Evolutionary conservation across 2,888 invertebrate species (phyloP).

Genomic region (Pheosia tremula): DNA sequence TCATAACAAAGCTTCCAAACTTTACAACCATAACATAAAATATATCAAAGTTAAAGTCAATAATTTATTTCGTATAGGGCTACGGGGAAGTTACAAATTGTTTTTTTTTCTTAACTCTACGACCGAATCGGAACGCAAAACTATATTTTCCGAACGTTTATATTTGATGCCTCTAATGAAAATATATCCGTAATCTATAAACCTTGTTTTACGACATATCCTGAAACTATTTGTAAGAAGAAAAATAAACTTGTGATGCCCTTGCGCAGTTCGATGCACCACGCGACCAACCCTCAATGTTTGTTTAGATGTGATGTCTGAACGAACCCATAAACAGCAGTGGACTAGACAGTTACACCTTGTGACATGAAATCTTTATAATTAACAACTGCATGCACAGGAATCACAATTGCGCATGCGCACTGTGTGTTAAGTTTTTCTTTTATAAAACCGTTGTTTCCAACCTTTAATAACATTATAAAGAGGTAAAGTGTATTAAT

Average conservation of each 20-base stretch:
- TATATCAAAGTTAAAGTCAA: too few species aligned
- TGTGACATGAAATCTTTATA: conserved; percentile 30
- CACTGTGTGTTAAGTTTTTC: too few species aligned
- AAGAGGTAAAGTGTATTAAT: too few species aligned
- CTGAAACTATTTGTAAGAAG: conserved; percentile 48
- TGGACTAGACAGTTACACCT: conserved; percentile 53
- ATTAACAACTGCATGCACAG: too few species aligned
- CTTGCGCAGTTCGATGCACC: conserved; percentile 56
- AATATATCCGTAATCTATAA: conserved; percentile 55
- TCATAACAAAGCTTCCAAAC: background rate
- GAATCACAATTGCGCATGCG: too few species aligned
- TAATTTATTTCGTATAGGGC: too few species aligned
- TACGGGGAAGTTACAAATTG: too few species aligned
- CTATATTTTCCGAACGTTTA: background rate
- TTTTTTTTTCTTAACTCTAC: too few species aligned
- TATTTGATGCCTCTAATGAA: conserved; percentile 28
- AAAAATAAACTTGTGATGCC: conserved; percentile 51
- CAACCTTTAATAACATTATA: too few species aligned
- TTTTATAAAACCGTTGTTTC: too few species aligned
- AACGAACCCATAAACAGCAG: conserved; percentile 63
- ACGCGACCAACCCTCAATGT: conserved; percentile 40
- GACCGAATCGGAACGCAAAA: too few species aligned
- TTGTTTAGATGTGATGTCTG: conserved; percentile 66
- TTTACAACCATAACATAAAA: background rate
- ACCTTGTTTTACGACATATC: conserved; percentile 45